A percentile compares a stretch with the other conserved stretches of the same genome.
phyloP scores from a whole-genome alignment of 2,113 vertebrate genomes.

The Gasterosteus nipponicus region DNA sequence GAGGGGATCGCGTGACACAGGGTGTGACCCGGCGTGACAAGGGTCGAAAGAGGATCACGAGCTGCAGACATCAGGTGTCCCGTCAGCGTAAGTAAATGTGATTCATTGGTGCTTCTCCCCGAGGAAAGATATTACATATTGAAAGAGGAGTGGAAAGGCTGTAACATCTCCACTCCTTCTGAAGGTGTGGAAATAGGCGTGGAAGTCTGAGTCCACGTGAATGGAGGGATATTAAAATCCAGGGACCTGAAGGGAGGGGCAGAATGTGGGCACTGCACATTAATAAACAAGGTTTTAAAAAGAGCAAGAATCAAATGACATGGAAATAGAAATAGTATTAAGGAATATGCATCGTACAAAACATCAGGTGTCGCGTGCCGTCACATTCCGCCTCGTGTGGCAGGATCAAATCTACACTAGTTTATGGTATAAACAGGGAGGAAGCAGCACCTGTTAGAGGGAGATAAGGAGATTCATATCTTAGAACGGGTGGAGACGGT shows the following conservation, averaged over 20 bases:
- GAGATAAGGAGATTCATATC: conserved; percentile 21
- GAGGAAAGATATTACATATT: too few relatives aligned
- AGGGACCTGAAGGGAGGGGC: not conserved
- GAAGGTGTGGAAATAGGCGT: not conserved
- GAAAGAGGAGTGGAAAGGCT: not conserved
- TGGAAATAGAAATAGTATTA: not conserved
- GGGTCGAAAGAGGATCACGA: not conserved
- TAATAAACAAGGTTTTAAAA: too few relatives aligned
- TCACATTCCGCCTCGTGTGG: not conserved
- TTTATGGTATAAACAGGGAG: not conserved
- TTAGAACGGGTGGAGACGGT: not conserved
- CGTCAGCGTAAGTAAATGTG: conserved; percentile 51
- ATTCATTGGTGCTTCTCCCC: not conserved
- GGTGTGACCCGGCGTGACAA: not conserved
- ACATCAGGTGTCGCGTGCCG: not conserved
- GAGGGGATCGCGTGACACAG: conserved; percentile 10
- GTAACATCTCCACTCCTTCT: not conserved
- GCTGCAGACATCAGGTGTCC: conserved; percentile 11
- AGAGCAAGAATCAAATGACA: too few relatives aligned
- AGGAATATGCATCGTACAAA: not conserved
- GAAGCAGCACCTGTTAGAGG: not conserved
- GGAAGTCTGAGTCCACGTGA: not conserved
- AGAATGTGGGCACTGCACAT: too few relatives aligned
- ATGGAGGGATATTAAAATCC: not conserved
- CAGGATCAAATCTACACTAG: not conserved